These are phyloP conservation scores for Bubo scandiacus DNA, from an alignment of 2,113 vertebrate genomes.

Conservation along the genomic window DNA sequence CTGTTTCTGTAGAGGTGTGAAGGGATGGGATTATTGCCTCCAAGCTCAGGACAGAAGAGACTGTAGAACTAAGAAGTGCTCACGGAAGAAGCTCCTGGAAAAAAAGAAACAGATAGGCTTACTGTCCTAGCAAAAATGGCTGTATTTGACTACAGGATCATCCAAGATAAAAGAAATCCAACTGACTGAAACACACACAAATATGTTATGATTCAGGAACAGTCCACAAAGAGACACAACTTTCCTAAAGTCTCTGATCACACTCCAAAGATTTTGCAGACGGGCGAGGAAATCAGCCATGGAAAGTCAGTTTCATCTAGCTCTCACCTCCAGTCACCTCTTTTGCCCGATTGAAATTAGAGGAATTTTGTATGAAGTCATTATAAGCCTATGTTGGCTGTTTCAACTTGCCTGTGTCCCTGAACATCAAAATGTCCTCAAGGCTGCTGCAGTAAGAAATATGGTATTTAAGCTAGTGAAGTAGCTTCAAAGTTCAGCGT, in stretches of 20 bases:
- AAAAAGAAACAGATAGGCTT: neutral
- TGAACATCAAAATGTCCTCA: neutral
- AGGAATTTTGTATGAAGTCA: neutral
- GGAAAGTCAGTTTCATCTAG: neutral
- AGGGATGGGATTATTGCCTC: neutral
- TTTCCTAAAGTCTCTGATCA: neutral
- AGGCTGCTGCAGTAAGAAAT: neutral
- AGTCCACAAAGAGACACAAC: neutral
- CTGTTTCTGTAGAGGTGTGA: neutral
- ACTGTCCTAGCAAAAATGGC: neutral
- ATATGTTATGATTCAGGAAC: neutral
- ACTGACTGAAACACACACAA: neutral
- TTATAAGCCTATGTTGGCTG: neutral
- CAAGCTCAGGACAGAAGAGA: neutral
- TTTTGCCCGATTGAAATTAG: neutral
- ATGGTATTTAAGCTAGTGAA: neutral
- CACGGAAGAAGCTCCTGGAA: rapidly evolving
- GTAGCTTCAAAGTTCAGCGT: neutral
- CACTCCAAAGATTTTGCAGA: neutral
- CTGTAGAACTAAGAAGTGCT: neutral
- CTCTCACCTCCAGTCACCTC: neutral
- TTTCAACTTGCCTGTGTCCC: neutral
- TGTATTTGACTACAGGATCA: neutral
- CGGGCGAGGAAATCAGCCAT: neutral
- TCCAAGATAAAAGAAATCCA: neutral